Evolutionary conservation across 1,140 invertebrate genomes (phyloP), one percentile per base, ranked within the genome.

Genomic region (Doryteuthis pealeii): DNA sequence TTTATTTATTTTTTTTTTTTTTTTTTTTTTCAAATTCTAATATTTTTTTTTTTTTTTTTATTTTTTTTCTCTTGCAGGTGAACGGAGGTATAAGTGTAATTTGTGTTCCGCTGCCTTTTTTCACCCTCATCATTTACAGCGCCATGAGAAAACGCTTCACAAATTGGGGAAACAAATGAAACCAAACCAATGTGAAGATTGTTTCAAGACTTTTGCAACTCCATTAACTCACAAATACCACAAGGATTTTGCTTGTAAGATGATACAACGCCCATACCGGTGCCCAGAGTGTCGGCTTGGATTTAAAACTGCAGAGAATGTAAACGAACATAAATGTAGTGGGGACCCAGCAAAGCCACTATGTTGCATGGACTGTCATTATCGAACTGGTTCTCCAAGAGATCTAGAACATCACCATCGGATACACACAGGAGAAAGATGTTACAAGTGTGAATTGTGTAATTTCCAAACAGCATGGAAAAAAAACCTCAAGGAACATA

Each of bases 361-460:
- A 35, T 72, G 71, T 26, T 81, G 80, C 67, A 71, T 76, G 54
- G 70, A 73, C 54, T 81, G 80, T 72, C 76, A 79, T 70, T 79
- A 81, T 71, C 73, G 73, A 58, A 77, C 78, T 40, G 77, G 75
- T 31, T 78, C 76, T 14, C 74, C 78, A 12, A 75, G 76, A 8
- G 78, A 79, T 43, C 67, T 81, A 33, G 77, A 78, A 71, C 87
- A 92, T 62, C 92, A 93, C 82, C 91, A 90, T 79, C 92, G 95
- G 90, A 94, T 94, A 1, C 96, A 98, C 82, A 95, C 97, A 87
- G 96, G 96, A 5, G 96, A 98, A 88, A 97, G 97, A 85, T 97
- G 95, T 87, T 97, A 94, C 89, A 95, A 95, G 83, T 98, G 96
- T 87, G 94, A 94, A 79, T 85, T 96, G 2, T 98, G 96, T 70